Percentiles rank a stretch among this genome's conserved stretches.
phyloP scores from a whole-genome alignment of 2,888 invertebrate species.

The Gymnosoma rotundatum region DNA sequence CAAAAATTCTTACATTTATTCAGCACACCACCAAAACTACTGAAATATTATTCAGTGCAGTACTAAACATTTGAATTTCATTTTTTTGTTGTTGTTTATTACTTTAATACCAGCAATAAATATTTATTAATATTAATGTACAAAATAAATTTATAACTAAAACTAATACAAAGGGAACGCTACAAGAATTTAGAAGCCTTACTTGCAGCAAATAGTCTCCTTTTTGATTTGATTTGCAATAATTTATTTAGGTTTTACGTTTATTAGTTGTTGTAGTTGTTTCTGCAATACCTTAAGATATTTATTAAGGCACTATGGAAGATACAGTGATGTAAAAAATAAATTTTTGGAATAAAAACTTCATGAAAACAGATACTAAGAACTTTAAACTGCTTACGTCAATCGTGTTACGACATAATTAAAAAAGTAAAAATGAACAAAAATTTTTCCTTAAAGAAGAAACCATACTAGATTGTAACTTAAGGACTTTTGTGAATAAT shows the following conservation, averaged over 20 bases:
- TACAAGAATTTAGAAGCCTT: slow-evolving; percentile 14
- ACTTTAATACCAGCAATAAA: not conserved
- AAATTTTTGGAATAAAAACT: not conserved
- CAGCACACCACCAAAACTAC: slow-evolving; percentile 10
- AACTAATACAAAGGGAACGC: not conserved
- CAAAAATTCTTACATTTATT: slow-evolving; percentile 3
- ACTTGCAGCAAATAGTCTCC: not conserved
- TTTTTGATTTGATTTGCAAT: slow-evolving; percentile 19
- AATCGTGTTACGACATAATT: too few relatives aligned
- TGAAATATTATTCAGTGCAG: not conserved
- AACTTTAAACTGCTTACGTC: not conserved
- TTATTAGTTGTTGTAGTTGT: slow-evolving; percentile 32
- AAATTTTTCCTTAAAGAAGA: too few relatives aligned
- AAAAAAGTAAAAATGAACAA: too few relatives aligned
- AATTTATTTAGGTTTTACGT: slow-evolving; percentile 57
- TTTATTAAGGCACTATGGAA: slow-evolving; percentile 15
- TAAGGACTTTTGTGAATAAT: too few relatives aligned
- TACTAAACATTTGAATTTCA: not conserved
- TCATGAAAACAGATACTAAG: not conserved
- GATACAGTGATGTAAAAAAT: slow-evolving; percentile 2
- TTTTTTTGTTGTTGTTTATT: slow-evolving; percentile 10
- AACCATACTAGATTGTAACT: too few relatives aligned
- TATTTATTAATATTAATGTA: slow-evolving; percentile 38
- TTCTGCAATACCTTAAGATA: not conserved
- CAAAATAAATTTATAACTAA: slow-evolving; percentile 31